These are phyloP conservation scores for Nannoperca australis DNA, from an alignment of 2,797 vertebrate species.

Conservation along the genomic window DNA sequence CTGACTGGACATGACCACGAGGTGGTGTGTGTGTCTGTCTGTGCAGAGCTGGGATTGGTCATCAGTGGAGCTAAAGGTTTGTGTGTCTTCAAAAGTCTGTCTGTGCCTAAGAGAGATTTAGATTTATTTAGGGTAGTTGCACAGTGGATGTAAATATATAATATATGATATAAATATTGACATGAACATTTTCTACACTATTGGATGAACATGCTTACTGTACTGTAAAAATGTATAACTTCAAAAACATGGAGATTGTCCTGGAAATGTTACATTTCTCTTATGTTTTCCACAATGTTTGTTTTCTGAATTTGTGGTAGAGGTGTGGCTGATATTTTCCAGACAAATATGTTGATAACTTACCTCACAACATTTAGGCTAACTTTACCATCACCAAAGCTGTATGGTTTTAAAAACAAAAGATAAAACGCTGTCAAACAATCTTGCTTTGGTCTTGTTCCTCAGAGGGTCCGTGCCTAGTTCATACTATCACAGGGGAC, in stretches of 20 bases:
- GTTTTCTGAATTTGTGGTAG: neutral
- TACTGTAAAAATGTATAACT: neutral
- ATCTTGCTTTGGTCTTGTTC: neutral
- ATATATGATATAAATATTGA: neutral
- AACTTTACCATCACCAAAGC: neutral
- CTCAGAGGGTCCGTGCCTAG: constrained; percentile 95
- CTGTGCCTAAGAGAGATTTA: neutral
- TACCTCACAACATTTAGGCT: neutral
- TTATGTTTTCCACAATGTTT: neutral
- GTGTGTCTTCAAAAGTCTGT: constrained; percentile 42
- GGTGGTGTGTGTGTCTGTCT: constrained; percentile 97
- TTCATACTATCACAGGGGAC: constrained; percentile 96
- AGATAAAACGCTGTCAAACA: too few relatives aligned
- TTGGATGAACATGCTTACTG: neutral
- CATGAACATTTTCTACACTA: neutral
- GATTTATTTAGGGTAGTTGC: neutral
- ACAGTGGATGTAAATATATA: neutral
- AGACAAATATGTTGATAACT: neutral
- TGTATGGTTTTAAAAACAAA: too few relatives aligned
- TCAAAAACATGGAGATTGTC: neutral
- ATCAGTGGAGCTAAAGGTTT: constrained; percentile 98
- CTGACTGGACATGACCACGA: constrained; percentile 95
- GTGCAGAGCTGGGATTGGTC: constrained; percentile 95
- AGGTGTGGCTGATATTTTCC: neutral
- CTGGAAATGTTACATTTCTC: neutral